Base-by-base conservation (phyloP, 2,113 vertebrate species). In the Tylochromis polylepis region DNA sequence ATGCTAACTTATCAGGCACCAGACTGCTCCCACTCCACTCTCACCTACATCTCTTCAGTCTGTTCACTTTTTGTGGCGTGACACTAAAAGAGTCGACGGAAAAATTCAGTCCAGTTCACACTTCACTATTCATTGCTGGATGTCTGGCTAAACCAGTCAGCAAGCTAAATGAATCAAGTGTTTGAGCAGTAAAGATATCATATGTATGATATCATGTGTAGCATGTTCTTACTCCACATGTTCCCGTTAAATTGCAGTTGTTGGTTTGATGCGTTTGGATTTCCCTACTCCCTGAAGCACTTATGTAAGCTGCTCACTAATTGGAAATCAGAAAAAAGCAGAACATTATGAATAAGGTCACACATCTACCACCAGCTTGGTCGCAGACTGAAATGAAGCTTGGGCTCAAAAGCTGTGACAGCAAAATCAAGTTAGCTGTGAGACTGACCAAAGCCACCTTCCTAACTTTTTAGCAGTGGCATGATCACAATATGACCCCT, bases 1-100 rank as follows among this genome's bases (percentile, higher is more conserved):
- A 55, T 46, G 20, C 43, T 36, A 8, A 55, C 75, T 60, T 79
- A 82, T 72, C 80, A 80, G 79, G n/a, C 60, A 57, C 27, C 70
- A 77, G 55, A 57, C 14, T 75, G 83, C 56, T 79, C 79, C 83
- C 53, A 62, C 83, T 85, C 72, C 79, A 78, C 60, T 65, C 29
- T 60, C 38, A 83, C 86, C 59, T 57, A 79, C 72, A 58, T 55
- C 88, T 82, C 79, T 60, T 80, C 56, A 81, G 60, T 24, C 84
- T 70, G 18, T 55, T 75, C 67, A 46, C 82, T 49, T 75, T 62
- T 75, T 46, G 27, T 38, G 46, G 57, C 22, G 56, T 34, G 67
- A 84, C 34, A 75, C 29, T n/a, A 36, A 46, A 78, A 65, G 65
- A 70, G 53, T 31, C 58, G 72, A 55, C 27, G 60, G 16, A 18